A percentile compares a stretch with the other conserved stretches of the same genome.
These are phyloP conservation scores for Catagonus wagneri DNA, from an alignment of 2,113 vertebrate genomes.

Conservation along the genomic window DNA sequence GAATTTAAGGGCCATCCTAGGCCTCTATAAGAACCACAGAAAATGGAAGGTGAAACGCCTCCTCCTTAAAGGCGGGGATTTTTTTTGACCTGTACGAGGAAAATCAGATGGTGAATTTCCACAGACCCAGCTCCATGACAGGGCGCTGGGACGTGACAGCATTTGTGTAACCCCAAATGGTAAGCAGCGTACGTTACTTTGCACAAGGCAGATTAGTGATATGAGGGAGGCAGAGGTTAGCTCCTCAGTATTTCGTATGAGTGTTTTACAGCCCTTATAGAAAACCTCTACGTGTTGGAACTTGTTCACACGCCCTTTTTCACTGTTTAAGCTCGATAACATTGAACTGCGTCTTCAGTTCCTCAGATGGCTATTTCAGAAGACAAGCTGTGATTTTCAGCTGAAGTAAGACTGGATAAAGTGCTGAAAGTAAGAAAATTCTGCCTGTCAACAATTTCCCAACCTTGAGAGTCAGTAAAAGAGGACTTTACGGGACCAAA, in stretches of 20 bases:
- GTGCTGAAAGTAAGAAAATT: background rate
- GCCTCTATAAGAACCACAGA: background rate
- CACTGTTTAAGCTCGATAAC: background rate
- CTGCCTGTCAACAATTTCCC: background rate
- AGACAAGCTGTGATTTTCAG: conserved; percentile 29
- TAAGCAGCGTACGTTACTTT: background rate
- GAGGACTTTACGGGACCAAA: background rate
- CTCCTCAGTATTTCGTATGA: background rate
- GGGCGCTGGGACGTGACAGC: background rate
- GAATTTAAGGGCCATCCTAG: background rate
- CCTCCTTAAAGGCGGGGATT: background rate
- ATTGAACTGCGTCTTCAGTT: background rate
- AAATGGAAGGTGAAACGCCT: background rate
- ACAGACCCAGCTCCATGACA: fast-evolving
- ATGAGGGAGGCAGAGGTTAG: background rate
- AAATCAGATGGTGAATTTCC: background rate
- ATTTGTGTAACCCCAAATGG: background rate
- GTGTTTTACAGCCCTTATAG: background rate
- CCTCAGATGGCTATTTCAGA: conserved; percentile 6
- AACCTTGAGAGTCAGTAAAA: background rate
- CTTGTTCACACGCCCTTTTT: background rate
- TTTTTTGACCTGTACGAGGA: background rate
- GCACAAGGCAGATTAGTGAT: background rate
- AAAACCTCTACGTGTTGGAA: background rate
- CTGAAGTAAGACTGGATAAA: background rate